These are phyloP conservation scores for Onychostruthus taczanowskii DNA, from an alignment of 2,113 vertebrate genomes.

Conservation along the genomic window DNA sequence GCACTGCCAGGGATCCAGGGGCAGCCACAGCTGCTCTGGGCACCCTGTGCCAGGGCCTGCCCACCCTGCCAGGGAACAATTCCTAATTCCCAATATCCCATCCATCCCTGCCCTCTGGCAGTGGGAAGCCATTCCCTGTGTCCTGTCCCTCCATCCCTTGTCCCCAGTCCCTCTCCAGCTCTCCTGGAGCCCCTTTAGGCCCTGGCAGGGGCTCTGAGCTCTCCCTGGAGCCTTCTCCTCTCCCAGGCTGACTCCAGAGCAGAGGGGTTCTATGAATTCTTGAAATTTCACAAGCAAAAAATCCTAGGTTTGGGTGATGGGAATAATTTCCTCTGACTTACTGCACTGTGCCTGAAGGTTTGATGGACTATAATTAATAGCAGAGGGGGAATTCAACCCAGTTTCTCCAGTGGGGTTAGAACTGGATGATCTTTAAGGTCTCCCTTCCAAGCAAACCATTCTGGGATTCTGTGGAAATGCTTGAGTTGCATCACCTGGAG, in stretches of 20 bases:
- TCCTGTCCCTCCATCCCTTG: not conserved
- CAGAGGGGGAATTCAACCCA: not conserved
- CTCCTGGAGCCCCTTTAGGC: not conserved
- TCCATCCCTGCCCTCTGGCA: not conserved
- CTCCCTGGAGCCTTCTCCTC: not conserved
- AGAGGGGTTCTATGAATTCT: not conserved
- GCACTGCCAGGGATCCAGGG: not conserved
- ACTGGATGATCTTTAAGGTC: not conserved
- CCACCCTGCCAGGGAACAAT: not conserved
- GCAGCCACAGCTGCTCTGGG: not conserved
- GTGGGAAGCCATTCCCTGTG: not conserved
- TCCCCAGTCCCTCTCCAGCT: not conserved
- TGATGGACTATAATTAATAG: not conserved
- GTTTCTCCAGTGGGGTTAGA: not conserved
- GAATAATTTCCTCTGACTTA: not conserved
- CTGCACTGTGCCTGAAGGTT: not conserved
- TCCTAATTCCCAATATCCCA: not conserved
- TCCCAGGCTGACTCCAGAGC: not conserved
- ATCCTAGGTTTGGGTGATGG: not conserved
- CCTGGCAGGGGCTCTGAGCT: not conserved
- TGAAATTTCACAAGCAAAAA: not conserved
- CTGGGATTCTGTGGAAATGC: not conserved
- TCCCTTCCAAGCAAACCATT: not conserved
- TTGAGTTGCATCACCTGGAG: not conserved
- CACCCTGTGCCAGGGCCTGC: not conserved